These are phyloP conservation scores for Agrochola litura DNA, from an alignment of 2,888 invertebrate species.

Conservation along the genomic window DNA sequence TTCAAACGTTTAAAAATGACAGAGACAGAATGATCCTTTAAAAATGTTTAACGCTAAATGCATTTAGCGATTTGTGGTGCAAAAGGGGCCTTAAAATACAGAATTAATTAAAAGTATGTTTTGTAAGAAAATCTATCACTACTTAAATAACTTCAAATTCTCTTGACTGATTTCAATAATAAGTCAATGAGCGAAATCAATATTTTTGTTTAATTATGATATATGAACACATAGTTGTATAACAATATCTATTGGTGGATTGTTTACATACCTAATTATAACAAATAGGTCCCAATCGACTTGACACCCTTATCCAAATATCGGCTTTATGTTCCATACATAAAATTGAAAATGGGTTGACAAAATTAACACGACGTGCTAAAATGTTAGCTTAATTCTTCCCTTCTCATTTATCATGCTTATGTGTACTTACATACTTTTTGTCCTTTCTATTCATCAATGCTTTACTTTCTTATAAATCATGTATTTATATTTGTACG, in stretches of 20 bases:
- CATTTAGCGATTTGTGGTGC: not conserved
- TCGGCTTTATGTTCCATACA: constrained; percentile 9
- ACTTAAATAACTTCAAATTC: not conserved
- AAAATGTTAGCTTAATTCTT: constrained; percentile 41
- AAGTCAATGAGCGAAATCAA: constrained; percentile 8
- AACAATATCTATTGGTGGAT: constrained; percentile 22
- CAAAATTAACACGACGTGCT: constrained; percentile 20
- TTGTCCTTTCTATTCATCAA: constrained; percentile 61
- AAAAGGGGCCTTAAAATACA: not conserved
- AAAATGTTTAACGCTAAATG: not conserved
- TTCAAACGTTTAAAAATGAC: not conserved
- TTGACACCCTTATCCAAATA: constrained; percentile 20
- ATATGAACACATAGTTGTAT: not conserved
- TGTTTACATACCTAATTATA: constrained; percentile 9
- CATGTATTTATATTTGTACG: constrained; percentile 56
- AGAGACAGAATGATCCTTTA: not conserved
- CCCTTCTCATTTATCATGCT: constrained; percentile 66
- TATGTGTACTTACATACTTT: constrained; percentile 62
- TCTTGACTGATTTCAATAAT: not conserved
- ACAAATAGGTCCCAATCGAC: constrained; percentile 18
- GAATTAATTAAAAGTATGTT: not conserved
- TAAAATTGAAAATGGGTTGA: constrained; percentile 44
- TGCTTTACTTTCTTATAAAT: constrained; percentile 64
- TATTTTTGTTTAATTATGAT: constrained; percentile 18
- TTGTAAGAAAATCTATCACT: not conserved